phyloP scores from a whole-genome alignment of 37 sponge, comb jelly and placozoan genomes.

The Tethya wilhelma region DNA sequence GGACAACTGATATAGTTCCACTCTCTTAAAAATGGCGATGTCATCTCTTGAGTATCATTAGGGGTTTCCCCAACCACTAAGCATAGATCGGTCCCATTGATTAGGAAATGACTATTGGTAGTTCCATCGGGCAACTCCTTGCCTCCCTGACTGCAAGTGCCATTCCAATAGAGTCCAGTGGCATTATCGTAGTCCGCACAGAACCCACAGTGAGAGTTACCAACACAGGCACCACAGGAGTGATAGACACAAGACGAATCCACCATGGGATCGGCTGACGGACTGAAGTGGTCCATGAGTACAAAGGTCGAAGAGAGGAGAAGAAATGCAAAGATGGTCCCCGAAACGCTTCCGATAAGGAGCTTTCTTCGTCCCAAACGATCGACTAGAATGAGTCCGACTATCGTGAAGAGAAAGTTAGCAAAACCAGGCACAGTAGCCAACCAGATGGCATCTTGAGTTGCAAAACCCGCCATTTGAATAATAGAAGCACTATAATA shows the following conservation, averaged over 20 bases:
- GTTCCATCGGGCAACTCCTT: constrained; percentile 1
- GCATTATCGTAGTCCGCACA: constrained; percentile 42
- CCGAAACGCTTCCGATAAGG: constrained; percentile 68
- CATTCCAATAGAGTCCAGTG: constrained; percentile 24
- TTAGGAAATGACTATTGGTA: neutral
- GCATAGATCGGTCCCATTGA: neutral
- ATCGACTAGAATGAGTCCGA: constrained; percentile 83
- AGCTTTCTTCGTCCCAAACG: constrained; percentile 87
- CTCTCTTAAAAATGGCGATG: neutral
- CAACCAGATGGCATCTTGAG: constrained; percentile 81
- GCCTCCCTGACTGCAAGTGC: constrained; percentile 47
- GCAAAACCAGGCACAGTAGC: constrained; percentile 78
- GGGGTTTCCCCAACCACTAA: constrained; percentile 3
- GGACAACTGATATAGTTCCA: constrained; percentile 66
- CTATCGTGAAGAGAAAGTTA: constrained; percentile 83
- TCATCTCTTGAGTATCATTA: neutral
- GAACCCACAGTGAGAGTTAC: constrained; percentile 78
- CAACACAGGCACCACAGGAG: constrained; percentile 79
- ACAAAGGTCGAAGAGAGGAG: constrained; percentile 58
- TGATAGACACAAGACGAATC: constrained; percentile 31
- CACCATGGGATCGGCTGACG: constrained; percentile 4
- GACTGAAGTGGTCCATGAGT: constrained; percentile 33
- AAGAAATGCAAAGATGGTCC: constrained; percentile 64
- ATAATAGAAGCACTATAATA: constrained; percentile 95
- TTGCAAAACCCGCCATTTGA: constrained; percentile 85